Percentiles rank a stretch among this genome's conserved stretches.
Evolutionary conservation across 2,888 invertebrate species (phyloP).

Genomic region (Norana najaformis): DNA sequence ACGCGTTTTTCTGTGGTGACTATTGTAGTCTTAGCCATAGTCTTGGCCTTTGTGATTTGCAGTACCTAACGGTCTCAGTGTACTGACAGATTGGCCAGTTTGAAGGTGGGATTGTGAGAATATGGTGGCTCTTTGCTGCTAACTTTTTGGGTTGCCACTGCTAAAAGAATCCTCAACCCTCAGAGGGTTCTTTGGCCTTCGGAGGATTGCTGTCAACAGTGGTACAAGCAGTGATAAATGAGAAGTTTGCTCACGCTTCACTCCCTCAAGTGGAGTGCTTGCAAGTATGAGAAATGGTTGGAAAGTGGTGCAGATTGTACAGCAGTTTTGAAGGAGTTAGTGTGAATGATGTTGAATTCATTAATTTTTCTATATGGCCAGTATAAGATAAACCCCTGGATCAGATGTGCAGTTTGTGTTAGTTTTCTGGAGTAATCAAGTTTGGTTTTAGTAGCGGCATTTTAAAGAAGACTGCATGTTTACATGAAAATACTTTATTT

Average conservation of each 20-base stretch:
- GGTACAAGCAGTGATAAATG: background rate
- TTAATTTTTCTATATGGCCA: background rate
- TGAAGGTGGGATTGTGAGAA: background rate
- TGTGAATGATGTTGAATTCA: background rate
- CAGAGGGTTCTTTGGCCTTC: background rate
- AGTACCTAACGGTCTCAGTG: background rate
- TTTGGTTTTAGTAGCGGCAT: background rate
- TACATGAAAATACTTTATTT: too few relatives aligned
- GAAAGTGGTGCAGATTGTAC: background rate
- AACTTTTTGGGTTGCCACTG: background rate
- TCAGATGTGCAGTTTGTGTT: background rate
- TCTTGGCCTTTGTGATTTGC: background rate
- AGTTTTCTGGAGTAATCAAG: background rate
- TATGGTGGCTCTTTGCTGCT: background rate
- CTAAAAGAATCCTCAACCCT: background rate
- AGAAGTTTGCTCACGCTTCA: background rate
- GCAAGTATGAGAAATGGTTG: too few relatives aligned
- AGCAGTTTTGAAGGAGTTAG: background rate
- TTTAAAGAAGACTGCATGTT: background rate
- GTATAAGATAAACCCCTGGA: background rate
- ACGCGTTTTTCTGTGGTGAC: background rate
- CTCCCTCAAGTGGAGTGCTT: background rate
- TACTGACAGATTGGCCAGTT: background rate
- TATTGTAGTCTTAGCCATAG: background rate
- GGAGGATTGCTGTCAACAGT: background rate